Evolutionary conservation across 2,113 vertebrate species (phyloP), one percentile per base, ranked within the genome.

Genomic region (Astur gentilis): DNA sequence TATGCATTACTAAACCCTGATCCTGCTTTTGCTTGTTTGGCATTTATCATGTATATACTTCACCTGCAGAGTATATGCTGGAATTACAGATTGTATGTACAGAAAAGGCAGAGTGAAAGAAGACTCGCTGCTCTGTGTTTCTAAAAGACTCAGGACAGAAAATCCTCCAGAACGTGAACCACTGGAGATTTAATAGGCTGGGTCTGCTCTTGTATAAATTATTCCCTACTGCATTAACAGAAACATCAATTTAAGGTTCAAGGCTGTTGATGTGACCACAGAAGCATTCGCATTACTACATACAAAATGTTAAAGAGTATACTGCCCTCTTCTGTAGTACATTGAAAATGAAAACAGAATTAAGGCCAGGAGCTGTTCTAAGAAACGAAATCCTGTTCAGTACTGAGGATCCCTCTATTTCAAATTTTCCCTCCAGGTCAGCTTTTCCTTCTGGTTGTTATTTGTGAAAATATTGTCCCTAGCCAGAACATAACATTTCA

Each of bases 311-410:
- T 88, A 83, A 83, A 58, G 87, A 78, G 81, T 90, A 78, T 83
- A 79, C 89, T 96, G 96, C 95, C 95, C 95, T 97, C 95, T 97
- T 95, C 95, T 95, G 92, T 93, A 93, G 25, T 16, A 52, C 2
- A 1, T 16, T 60, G 84, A 64, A 91, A 95, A 78, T 87, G 66
- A 75, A 94, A 86, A 86, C 32, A 75, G 52, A 45, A 75, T 83
- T 55, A 76, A 90, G 64, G 40, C 34, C 55, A 76, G 78, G 32
- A 91, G 77, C 21, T 40, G 31, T 32, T 82, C 29, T 23, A 60
- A 27, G 7, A 71, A 67, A 79, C 10, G 0, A 76, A 78, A 87
- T 42, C 36, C 19, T 65, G 29, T 42, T 82, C 79, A 8, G 44
- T 36, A 27, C 5, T 7, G 27, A 76, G 19, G 58, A 72, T 71